Evolutionary conservation across 2,797 vertebrate species (phyloP).

Genomic region (Hyperoplus immaculatus): DNA sequence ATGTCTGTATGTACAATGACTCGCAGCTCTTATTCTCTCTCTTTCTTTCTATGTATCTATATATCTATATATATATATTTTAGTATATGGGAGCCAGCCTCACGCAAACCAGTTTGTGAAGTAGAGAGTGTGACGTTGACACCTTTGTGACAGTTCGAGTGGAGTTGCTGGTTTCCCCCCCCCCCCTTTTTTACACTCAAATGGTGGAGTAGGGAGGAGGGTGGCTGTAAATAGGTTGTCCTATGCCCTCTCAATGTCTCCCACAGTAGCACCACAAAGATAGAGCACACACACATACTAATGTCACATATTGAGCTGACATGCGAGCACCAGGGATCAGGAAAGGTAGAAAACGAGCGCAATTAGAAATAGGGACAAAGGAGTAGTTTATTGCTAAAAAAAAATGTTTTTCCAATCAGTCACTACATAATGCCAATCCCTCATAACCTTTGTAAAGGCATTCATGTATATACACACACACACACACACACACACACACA

Average conservation of each 20-base stretch:
- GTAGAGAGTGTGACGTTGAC: slow-evolving; percentile 47
- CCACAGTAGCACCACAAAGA: slow-evolving; percentile 53
- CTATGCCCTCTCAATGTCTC: slow-evolving; percentile 47
- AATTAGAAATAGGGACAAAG: slow-evolving; percentile 28
- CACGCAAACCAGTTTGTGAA: slow-evolving; percentile 42
- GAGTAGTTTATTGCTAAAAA: slow-evolving; percentile 52
- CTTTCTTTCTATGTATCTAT: not conserved
- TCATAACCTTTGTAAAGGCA: slow-evolving; percentile 33
- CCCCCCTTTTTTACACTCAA: slow-evolving; percentile 9
- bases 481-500: not conserved
- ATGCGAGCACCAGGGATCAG: slow-evolving; percentile 64
- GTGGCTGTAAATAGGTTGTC: slow-evolving; percentile 54
- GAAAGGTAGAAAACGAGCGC: slow-evolving; percentile 28
- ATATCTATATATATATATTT: slow-evolving; percentile 11
- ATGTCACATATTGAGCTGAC: slow-evolving; percentile 59
- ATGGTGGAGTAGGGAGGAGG: slow-evolving; percentile 7
- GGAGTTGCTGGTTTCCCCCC: slow-evolving; percentile 41
- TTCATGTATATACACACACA: slow-evolving; percentile 15
- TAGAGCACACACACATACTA: slow-evolving; percentile 34
- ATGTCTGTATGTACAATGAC: slow-evolving; percentile 38
- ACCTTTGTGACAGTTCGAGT: slow-evolving; percentile 53
- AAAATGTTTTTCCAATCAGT: slow-evolving; percentile 24
- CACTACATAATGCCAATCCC: slow-evolving; percentile 52
- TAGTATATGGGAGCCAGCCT: slow-evolving; percentile 5
- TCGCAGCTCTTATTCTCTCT: slow-evolving; percentile 7